Evolutionary conservation across 2,797 vertebrate genomes (phyloP).

Genomic region (Sus cebifrons): DNA sequence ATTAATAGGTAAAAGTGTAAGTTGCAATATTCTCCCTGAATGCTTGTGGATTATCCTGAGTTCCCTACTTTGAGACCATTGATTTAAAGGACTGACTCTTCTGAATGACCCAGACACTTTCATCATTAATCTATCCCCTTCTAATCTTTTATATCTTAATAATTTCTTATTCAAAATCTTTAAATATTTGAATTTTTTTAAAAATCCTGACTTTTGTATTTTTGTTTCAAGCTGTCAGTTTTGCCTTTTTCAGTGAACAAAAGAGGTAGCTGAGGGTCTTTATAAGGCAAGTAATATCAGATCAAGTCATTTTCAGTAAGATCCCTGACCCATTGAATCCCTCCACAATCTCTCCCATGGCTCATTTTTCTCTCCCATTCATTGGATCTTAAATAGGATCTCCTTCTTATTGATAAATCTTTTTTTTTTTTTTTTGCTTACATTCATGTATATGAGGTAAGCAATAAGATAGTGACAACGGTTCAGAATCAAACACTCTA

Average conservation of each 20-base stretch:
- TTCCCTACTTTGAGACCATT: not conserved
- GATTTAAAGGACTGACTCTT: conserved; percentile 12
- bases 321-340: not conserved
- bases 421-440: not conserved
- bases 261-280: not conserved
- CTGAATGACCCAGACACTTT: not conserved
- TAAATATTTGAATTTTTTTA: not conserved
- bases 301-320: not conserved
- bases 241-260: not conserved
- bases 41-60: not conserved
- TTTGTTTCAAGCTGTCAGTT: conserved; percentile 2
- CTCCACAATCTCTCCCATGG: not conserved
- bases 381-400: not conserved
- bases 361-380: not conserved
- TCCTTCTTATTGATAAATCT: not conserved
- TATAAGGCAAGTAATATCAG: not conserved
- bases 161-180: not conserved
- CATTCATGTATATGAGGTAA: not conserved
- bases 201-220: not conserved
- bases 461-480: not conserved
- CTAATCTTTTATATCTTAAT: conserved; percentile 3
- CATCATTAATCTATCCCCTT: not conserved
- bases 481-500: not conserved
- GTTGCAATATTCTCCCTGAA: not conserved
- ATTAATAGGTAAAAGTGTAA: not conserved